Percentiles rank a stretch among this genome's conserved stretches.
Evolutionary conservation across 2,888 invertebrate genomes (phyloP).

Genomic region (Sinelater perroti): DNA sequence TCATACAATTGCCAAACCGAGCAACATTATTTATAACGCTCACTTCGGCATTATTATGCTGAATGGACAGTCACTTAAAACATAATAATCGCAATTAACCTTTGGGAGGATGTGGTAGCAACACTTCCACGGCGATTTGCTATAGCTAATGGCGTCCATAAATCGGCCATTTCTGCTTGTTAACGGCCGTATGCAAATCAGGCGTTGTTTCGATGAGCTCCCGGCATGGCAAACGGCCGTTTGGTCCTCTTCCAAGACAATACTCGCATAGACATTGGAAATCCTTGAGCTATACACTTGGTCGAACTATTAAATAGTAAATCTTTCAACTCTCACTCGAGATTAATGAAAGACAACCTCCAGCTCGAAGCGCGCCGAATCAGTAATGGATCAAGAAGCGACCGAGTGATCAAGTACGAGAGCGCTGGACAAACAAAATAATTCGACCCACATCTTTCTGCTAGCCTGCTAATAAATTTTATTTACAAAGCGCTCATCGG

Average conservation of each 20-base stretch:
- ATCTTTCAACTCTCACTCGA: conserved; percentile 21
- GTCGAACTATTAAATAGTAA: conserved; percentile 23
- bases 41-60: conserved; percentile 6
- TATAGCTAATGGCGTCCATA: conserved; percentile 9
- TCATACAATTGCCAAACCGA: conserved; percentile 1
- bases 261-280: conserved; percentile 10
- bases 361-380: conserved; percentile 8
- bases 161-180: conserved; percentile 11
- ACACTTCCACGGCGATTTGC: conserved; percentile 21
- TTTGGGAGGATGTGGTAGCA: conserved; percentile 17
- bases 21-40: conserved; percentile 18
- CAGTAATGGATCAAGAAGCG: conserved; percentile 14
- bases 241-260: background rate
- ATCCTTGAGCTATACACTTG: conserved; percentile 3
- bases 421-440: conserved; percentile 9
- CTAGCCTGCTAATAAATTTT: conserved; percentile 7
- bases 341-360: conserved; percentile 12
- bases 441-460: background rate
- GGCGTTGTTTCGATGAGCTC: background rate
- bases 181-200: conserved; percentile 14
- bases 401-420: no score
- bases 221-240: background rate
- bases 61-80: conserved; percentile 20
- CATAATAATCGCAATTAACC: conserved; percentile 25
- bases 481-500: conserved; percentile 9